Conservation (phyloP, 2,888 invertebrate genomes). For the Sminthurinus aureus region DNA sequence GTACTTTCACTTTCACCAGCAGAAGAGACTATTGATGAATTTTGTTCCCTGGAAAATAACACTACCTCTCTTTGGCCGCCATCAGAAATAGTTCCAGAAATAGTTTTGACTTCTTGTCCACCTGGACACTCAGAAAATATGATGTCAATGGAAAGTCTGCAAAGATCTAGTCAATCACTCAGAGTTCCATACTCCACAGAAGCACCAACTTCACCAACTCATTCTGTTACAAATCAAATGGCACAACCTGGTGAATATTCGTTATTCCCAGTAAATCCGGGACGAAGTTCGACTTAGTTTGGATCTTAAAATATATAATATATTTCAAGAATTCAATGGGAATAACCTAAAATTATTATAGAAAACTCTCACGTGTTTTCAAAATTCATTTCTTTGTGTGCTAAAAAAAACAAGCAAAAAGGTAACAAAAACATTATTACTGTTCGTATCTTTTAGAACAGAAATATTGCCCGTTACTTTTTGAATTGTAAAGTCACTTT, state of each 20-base stretch:
- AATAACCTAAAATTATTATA: neutral
- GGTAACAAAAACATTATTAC: too few relatives aligned
- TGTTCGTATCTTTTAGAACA: too few relatives aligned
- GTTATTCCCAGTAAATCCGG: conserved; percentile 45
- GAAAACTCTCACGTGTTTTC: neutral
- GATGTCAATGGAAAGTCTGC: conserved; percentile 49
- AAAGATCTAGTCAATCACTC: conserved; percentile 51
- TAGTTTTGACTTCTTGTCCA: conserved; percentile 58
- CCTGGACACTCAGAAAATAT: conserved; percentile 49
- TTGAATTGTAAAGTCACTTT: too few relatives aligned
- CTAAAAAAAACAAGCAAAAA: too few relatives aligned
- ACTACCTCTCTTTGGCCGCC: conserved; percentile 57
- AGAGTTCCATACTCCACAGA: conserved; percentile 53
- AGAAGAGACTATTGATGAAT: conserved; percentile 53
- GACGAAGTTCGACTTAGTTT: conserved; percentile 30
- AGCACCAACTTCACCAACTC: conserved; percentile 33
- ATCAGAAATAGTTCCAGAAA: conserved; percentile 52
- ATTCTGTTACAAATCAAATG: conserved; percentile 23
- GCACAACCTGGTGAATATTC: conserved; percentile 51
- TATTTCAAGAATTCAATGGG: neutral
- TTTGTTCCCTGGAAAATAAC: conserved; percentile 48
- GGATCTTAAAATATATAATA: conserved; percentile 19
- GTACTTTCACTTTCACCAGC: conserved; percentile 35
- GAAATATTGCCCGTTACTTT: too few relatives aligned
- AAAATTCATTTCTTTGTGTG: neutral